Evolutionary conservation across 2,888 invertebrate species (phyloP).

Genomic region (Selenia dentaria): DNA sequence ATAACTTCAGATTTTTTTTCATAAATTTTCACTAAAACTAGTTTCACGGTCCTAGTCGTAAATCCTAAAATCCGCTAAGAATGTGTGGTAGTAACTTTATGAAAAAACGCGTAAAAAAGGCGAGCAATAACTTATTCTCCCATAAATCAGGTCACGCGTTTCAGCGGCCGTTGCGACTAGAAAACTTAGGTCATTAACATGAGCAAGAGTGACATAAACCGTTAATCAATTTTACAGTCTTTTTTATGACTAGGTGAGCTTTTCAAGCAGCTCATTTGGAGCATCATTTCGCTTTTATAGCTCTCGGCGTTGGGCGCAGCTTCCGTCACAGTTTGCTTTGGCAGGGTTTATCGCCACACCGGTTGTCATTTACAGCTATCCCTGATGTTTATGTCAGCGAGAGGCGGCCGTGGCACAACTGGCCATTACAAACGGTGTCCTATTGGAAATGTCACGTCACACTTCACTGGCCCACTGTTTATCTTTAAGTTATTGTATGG

Average conservation of each 20-base stretch:
- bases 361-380: conserved; percentile 11
- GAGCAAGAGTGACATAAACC: conserved; percentile 23
- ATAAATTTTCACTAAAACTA: too few relatives aligned
- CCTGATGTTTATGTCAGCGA: conserved; percentile 1
- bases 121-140: conserved; percentile 6
- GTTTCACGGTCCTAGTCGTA: background rate
- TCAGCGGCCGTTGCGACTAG: conserved; percentile 1
- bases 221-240: conserved; percentile 34
- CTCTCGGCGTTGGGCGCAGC: conserved; percentile 23
- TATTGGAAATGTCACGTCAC: background rate
- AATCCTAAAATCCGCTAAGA: conserved; percentile 1
- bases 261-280: conserved; percentile 27
- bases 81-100: conserved; percentile 2
- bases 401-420: conserved; percentile 1
- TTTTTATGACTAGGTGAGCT: conserved; percentile 27
- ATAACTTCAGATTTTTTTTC: too few relatives aligned
- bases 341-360: conserved; percentile 9
- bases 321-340: conserved; percentile 19
- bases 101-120: conserved; percentile 2
- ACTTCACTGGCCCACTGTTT: background rate
- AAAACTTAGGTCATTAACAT: conserved; percentile 16
- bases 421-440: background rate
- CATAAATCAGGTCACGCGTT: conserved; percentile 16
- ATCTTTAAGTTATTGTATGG: background rate
- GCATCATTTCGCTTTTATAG: conserved; percentile 31